Evolutionary conservation across 2,113 vertebrate genomes (phyloP), one percentile per base, ranked within the genome.

Genomic region (Clarias macrocephalus): DNA sequence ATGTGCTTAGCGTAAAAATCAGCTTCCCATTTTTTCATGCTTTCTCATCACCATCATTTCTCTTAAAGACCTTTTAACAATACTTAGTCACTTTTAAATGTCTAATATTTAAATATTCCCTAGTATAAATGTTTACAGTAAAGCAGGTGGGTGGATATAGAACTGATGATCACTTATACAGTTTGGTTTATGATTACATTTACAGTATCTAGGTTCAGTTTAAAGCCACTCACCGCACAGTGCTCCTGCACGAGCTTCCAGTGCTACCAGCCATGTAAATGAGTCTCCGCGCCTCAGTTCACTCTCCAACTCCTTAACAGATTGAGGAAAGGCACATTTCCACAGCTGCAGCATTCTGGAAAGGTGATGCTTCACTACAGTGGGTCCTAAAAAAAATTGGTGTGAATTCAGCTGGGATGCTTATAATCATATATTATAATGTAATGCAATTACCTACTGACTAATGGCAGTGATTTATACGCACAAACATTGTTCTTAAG

Each of bases 221-320:
- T 30, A 28, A 68, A 70, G 33, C 8, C 18, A 59, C 97, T 94
- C 92, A 99, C 98, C 97, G 87, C 95, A 95, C 63, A 99, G 96
- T 10, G 97, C 97, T 89, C 97, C 98, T 23, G 97, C 94, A n/a
- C 98, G 96, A 76, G 97, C 96, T 94, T 98, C 97, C 88, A 99
- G 92, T 0, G 97, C 98, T 65, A 99, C 95, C 89, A 99, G 97
- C 98, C 98, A 99, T 0, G 98, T 99, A 88, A 99, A 99, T 0
- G 93, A 95, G 93, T 99, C 98, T 90, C 98, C 98, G 76, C 97
- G 92, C 9, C 93, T 95, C 85, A 95, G 96, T 92, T 99, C 98
- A 83, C 93, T 95, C 92, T 98, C 96, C 89, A 97, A 92, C 87
- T 99, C 98, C 89, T 96, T 96, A 57, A 96, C 90, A 7, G 96